Percentiles rank a stretch among this genome's conserved stretches.
Evolutionary conservation across 1,140 invertebrate species (phyloP).

Genomic region (Bacillus rossius): DNA sequence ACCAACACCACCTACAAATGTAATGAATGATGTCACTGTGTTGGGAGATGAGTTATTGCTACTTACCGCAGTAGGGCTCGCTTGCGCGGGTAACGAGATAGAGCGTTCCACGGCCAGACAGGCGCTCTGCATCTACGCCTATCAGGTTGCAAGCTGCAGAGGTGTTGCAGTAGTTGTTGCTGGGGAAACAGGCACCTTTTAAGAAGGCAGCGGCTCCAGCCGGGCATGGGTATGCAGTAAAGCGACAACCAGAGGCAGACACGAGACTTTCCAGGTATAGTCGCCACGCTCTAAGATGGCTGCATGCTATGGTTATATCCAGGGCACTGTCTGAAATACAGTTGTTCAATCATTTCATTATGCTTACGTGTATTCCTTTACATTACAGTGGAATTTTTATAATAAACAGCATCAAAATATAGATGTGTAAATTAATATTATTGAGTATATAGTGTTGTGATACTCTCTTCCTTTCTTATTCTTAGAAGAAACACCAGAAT

Average conservation of each 20-base stretch:
- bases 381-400: no score
- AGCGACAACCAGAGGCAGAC: slow-evolving; percentile 37
- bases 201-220: slow-evolving; percentile 37
- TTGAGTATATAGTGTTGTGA: no score
- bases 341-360: no score
- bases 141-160: slow-evolving; percentile 26
- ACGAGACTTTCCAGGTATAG: slow-evolving; percentile 36
- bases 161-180: slow-evolving; percentile 27
- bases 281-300: slow-evolving; percentile 38
- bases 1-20: no score
- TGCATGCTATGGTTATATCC: slow-evolving; percentile 43
- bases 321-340: slow-evolving; percentile 33
- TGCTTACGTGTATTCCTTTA: no score
- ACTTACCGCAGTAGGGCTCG: slow-evolving; percentile 46
- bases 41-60: no score
- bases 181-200: slow-evolving; percentile 44
- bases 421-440: no score
- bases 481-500: no score
- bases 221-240: slow-evolving; percentile 44
- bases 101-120: slow-evolving; percentile 35
- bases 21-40: no score
- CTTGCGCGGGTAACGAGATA: slow-evolving; percentile 43
- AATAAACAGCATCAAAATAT: no score
- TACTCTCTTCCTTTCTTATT: no score
- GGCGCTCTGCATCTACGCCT: slow-evolving; percentile 27